These are phyloP conservation scores for Drosophila formosana DNA, from an alignment of 2,888 invertebrate species.

Conservation along the genomic window DNA sequence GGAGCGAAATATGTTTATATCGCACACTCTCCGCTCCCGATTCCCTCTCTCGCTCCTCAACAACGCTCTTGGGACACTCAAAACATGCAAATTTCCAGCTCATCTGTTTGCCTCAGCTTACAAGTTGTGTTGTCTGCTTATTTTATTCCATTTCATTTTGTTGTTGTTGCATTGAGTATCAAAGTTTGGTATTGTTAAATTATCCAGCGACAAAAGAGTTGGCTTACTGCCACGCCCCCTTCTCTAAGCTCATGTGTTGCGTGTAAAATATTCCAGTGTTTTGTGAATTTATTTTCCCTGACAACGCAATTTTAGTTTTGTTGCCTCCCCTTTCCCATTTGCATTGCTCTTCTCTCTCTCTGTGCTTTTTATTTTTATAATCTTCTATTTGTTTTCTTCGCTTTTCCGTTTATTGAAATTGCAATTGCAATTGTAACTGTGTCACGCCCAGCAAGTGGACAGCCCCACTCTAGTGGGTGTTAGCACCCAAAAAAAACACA, in stretches of 20 bases:
- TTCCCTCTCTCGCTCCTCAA: not conserved
- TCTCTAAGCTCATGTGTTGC: not conserved
- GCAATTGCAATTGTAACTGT: constrained; percentile 19
- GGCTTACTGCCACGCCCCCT: constrained; percentile 57
- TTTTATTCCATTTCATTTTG: constrained; percentile 21
- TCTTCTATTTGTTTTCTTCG: constrained; percentile 1
- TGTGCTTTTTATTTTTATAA: constrained; percentile 7
- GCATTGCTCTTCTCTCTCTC: constrained; percentile 1
- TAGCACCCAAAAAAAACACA: not conserved
- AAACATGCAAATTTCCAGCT: constrained; percentile 55
- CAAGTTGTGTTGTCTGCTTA: constrained; percentile 12
- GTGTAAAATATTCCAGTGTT: constrained; percentile 48
- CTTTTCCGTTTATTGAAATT: constrained; percentile 6
- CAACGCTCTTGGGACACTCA: constrained; percentile 4
- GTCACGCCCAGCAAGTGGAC: constrained; percentile 17
- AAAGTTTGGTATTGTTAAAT: constrained; percentile 68
- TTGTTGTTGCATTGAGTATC: constrained; percentile 44
- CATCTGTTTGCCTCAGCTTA: constrained; percentile 43
- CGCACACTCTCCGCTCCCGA: constrained; percentile 20
- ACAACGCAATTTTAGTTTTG: constrained; percentile 75
- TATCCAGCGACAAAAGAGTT: constrained; percentile 60
- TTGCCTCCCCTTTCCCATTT: constrained; percentile 31
- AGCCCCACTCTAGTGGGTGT: constrained; percentile 3
- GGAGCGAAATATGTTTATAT: constrained; percentile 72
- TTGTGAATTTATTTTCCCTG: constrained; percentile 68